Evolutionary conservation across 2,797 vertebrate genomes (phyloP).

Genomic region (Scolopax bukidnonensis): DNA sequence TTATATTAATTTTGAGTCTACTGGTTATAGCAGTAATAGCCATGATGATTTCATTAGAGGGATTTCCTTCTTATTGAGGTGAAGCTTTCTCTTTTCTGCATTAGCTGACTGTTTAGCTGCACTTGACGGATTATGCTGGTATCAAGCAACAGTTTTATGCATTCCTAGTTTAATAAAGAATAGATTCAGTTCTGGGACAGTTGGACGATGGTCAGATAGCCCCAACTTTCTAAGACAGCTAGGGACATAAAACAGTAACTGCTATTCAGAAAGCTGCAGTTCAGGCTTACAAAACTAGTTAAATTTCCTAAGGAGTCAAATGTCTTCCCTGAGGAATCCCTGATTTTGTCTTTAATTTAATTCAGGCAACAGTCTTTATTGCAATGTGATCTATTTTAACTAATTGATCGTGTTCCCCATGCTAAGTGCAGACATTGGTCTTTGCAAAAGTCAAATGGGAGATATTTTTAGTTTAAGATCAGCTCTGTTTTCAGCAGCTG

Average conservation of each 20-base stretch:
- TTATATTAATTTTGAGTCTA: background rate
- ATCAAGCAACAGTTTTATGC: background rate
- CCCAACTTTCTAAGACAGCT: background rate
- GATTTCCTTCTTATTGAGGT: background rate
- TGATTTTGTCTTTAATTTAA: slow-evolving; percentile 18
- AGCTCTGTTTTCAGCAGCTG: background rate
- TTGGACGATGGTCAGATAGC: background rate
- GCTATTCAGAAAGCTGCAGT: background rate
- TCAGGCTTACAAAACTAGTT: background rate
- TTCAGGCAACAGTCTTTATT: background rate
- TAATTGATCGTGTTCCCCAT: background rate
- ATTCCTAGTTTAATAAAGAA: background rate
- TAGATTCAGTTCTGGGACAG: background rate
- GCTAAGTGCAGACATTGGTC: background rate
- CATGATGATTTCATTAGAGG: background rate
- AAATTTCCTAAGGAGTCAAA: background rate
- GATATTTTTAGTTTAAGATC: background rate
- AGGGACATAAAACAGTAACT: background rate
- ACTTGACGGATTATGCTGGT: background rate
- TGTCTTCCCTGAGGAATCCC: background rate
- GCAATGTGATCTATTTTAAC: background rate
- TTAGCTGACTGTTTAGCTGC: background rate
- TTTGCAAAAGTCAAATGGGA: background rate
- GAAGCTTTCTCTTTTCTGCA: background rate
- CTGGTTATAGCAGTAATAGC: background rate